phyloP scores from a whole-genome alignment of 2,888 invertebrate species.

The Psylliodes chrysocephalus region DNA sequence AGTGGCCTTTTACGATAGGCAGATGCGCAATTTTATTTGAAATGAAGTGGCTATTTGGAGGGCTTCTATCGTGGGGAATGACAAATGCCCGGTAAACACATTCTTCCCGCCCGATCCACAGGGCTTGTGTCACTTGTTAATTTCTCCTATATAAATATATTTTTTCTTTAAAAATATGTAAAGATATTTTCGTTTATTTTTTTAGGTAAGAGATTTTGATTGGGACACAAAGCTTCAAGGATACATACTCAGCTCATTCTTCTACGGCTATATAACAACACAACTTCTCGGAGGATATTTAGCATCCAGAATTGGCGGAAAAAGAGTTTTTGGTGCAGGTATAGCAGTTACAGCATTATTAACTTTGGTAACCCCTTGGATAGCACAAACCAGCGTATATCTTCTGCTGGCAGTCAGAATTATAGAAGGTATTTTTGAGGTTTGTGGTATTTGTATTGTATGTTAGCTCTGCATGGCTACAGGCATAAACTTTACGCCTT shows the following conservation, averaged over 20 bases:
- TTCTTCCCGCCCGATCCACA: too few species aligned
- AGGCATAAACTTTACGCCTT: too few species aligned
- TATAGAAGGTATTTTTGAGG: constrained; percentile 58
- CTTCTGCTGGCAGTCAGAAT: constrained; percentile 76
- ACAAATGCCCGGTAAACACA: too few species aligned
- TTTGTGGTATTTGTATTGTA: constrained; percentile 34
- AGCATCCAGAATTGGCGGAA: constrained; percentile 86
- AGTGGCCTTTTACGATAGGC: too few species aligned
- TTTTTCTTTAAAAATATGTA: too few species aligned
- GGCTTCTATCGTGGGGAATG: too few species aligned
- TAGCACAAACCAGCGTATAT: constrained; percentile 77
- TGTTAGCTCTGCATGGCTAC: too few species aligned
- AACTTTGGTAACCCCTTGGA: constrained; percentile 82
- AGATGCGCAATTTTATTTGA: too few species aligned
- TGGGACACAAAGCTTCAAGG: constrained; percentile 85
- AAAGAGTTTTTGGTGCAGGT: constrained; percentile 81
- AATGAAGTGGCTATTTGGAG: too few species aligned
- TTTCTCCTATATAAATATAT: too few species aligned
- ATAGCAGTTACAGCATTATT: constrained; percentile 81
- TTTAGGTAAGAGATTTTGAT: constrained; percentile 77
- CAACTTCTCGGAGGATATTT: constrained; percentile 87
- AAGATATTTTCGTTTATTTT: too few species aligned
- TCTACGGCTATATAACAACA: constrained; percentile 88
- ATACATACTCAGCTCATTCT: constrained; percentile 84
- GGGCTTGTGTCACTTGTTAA: too few species aligned